Base-by-base conservation (phyloP, 2,113 vertebrate genomes). In the Phycodurus eques region DNA sequence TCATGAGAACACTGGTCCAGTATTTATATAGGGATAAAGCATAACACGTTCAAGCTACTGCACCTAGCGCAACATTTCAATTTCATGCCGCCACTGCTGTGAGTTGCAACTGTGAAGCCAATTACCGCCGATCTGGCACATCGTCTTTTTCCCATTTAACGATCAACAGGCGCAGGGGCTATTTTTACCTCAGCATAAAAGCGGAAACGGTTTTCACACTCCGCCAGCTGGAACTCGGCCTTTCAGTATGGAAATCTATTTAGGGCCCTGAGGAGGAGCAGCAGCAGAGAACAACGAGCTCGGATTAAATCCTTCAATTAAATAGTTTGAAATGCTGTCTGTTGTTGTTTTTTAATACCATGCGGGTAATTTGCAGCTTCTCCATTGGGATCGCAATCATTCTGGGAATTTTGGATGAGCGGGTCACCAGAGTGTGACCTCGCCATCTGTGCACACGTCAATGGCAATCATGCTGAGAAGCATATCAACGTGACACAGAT, bases 231-330 rank as follows among this genome's bases (percentile, higher is more conserved):
- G 85, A 90, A 84, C 87, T 46, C 54, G 59, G 76, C 82, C 83
- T 86, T 89, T 89, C 83, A 89, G 88, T 89, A 88, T 78, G 83
- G 68, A 75, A 84, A 83, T 85, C 85, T 92, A 92, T 91, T 91
- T 90, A 75, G 73, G 85, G 83, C 56, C 3, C 57, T 79, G 72
- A 27, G 42, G 74, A 20, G 60, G 74, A 47, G 72, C 54, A 72
- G 72, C 75, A 72, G 78, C 49, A 22, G 39, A 56, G 71, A 76
- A 75, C 71, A 82, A 85, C 79, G 79, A 84, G 81, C 75, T 49
- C 57, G 43, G 82, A 85, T 88, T 75, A 79, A 70, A 86, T 79
- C 77, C 83, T 72, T 87, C 73, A 75, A 68, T 86, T 59, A 74
- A 81, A 81, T 81, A 67, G 61, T 85, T 78, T 79, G 69, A 74